Conservation (phyloP, 2,888 invertebrate species). For the Celastrina argiolus region DNA sequence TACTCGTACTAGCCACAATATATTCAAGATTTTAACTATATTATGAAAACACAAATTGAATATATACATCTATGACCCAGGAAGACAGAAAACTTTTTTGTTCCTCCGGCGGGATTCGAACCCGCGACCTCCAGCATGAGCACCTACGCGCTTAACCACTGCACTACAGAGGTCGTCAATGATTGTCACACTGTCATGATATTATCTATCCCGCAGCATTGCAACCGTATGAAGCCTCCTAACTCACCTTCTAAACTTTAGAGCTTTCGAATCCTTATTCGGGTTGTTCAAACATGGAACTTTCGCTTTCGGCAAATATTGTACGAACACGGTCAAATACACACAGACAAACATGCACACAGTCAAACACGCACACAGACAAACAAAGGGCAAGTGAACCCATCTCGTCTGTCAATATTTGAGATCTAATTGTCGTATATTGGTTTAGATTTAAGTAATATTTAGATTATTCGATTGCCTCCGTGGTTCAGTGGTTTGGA, state of each 20-base stretch:
- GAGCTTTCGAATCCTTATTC: slow-evolving; percentile 41
- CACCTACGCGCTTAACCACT: no score
- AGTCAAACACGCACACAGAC: slow-evolving; percentile 25
- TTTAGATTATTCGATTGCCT: background rate
- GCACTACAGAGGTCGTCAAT: no score
- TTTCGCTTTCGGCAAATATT: slow-evolving; percentile 41
- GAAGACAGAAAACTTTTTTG: no score
- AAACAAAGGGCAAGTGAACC: slow-evolving; percentile 27
- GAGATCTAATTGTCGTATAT: background rate
- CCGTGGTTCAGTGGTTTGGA: background rate
- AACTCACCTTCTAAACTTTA: slow-evolving; percentile 33
- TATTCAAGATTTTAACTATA: no score
- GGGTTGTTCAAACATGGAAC: slow-evolving; percentile 37
- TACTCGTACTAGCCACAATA: no score
- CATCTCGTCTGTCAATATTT: slow-evolving; percentile 10
- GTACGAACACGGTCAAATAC: slow-evolving; percentile 32
- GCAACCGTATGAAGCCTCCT: slow-evolving; percentile 5
- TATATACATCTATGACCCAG: no score
- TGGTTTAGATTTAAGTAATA: background rate
- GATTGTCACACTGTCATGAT: no score
- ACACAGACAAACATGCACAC: slow-evolving; percentile 31
- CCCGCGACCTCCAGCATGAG: no score
- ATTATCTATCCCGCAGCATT: no score
- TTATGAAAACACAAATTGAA: no score
- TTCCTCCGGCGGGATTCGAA: no score